Base-by-base conservation (phyloP, 2,888 invertebrate species). In the Thera obeliscata region DNA sequence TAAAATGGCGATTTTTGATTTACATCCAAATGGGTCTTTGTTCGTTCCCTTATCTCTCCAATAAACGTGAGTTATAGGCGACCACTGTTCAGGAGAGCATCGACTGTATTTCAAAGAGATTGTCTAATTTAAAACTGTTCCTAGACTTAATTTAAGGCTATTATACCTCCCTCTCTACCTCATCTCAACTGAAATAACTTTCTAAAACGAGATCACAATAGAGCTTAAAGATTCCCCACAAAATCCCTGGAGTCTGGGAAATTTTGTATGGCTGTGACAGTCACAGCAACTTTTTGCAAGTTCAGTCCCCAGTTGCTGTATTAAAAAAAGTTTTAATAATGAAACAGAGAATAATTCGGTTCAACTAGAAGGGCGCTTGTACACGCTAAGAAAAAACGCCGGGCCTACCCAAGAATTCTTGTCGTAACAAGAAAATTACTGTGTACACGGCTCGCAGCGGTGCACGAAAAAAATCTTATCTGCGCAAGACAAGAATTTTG, bases 21-120 rank as follows among this genome's bases (percentile, higher is more conserved):
- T 89, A 90, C 80, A 81, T 76, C 78, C 77, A 70, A 77, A 73
- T 72, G 81, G 82, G 84, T 87, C 89, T 88, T 90, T 89, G 88
- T 89, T 85, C 88, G 78, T 75, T 77, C 80, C 80, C 87, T 91
- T 91, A 91, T 91, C 91, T 87, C 81, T 82, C 87, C 90, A 91
- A 91, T 91, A 90, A 92, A 88, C 74, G 85, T 91, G 90, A 92
- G 81, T 89, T 91, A 92, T 90, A 80, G 85, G 77, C 82, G 78
- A 81, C 84, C 86, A 83, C 84, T 86, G 88, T 79, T 86, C 86
- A 81, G 82, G 86, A 86, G 79, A 81, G 80, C 78, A 75, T 75
- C 77, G 80, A 62, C 71, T 82, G 87, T 91, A 89, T 90, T 84
- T 90, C 88, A 91, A 82, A 88, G 83, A 89, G 88, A 90, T 89